Percentiles rank a stretch among this genome's conserved stretches.
Evolutionary conservation across 2,888 invertebrate genomes (phyloP).

Genomic region (Drosophila mayaguana): DNA sequence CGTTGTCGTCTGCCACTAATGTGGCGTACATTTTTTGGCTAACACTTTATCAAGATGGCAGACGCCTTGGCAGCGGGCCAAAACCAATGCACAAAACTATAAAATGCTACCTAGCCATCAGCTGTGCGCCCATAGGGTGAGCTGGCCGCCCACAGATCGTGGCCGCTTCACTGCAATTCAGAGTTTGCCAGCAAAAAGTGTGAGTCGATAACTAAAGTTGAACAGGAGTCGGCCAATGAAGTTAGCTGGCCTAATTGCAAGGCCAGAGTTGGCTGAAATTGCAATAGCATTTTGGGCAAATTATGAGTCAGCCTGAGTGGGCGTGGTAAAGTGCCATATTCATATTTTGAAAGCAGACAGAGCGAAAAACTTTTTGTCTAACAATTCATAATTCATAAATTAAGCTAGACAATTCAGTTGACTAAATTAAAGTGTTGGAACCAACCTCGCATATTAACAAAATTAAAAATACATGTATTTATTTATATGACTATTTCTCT

Average conservation of each 20-base stretch:
- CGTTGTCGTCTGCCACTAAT: slow-evolving; percentile 71
- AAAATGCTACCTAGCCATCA: slow-evolving; percentile 60
- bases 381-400: background rate
- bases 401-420: background rate
- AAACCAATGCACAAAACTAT: slow-evolving; percentile 74
- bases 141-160: background rate
- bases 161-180: slow-evolving; percentile 5
- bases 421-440: background rate
- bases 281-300: background rate
- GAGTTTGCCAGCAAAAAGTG: slow-evolving; percentile 18
- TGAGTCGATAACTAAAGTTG: slow-evolving; percentile 32
- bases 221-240: slow-evolving; percentile 18
- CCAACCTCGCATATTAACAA: background rate
- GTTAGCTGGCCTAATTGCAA: slow-evolving; percentile 50
- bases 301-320: slow-evolving; percentile 43
- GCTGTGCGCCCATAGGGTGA: slow-evolving; percentile 10
- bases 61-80: slow-evolving; percentile 78
- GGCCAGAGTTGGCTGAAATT: background rate
- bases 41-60: slow-evolving; percentile 82
- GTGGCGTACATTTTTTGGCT: slow-evolving; percentile 81
- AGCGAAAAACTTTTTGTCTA: background rate
- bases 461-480: background rate
- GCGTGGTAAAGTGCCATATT: slow-evolving; percentile 25
- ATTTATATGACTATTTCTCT: too few species aligned
- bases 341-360: background rate